Base-by-base conservation (phyloP, 1,140 invertebrate genomes). In the Tigriopus japonicus region DNA sequence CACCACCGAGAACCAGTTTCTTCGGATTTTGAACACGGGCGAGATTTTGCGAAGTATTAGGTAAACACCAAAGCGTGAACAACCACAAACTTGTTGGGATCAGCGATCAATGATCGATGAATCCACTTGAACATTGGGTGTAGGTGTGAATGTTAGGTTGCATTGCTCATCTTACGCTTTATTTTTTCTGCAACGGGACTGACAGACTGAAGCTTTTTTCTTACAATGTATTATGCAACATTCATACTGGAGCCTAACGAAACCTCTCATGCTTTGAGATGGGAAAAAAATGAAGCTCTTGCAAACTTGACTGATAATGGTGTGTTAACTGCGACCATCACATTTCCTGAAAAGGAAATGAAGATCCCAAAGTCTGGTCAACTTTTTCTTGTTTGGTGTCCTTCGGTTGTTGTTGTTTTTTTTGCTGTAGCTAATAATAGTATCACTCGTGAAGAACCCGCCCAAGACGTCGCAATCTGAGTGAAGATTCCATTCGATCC, bases 1-100 rank as follows among this genome's bases (percentile, higher is more conserved):
- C 64, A 96, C 92, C 71, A 94, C 91, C 66, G 90, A 85, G 75
- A 93, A 95, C 77, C 89, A 94, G 76, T 92, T 95, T 77, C 89
- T 95, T 74, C 80, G 91, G 65, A 92, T 95, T 73, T 85, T 89
- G 76, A 84, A 90, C 73, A 87, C 87, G 65, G 91, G 91, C 68
- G 85, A 86, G 71, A 91, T 95, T 68, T 87, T 91, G 64, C 80
- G 89, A 72, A 92, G 87, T 78, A 93, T 94, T 79, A 82, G 90
- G 89, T 91, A 78, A 83, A 35, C 3, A 35, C 28, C 28, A 3
- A 35, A 35, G 28, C 28, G 28, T 35, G 28, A 35, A 3, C 3
- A 35, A 9, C 28, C 28, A 35, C 3, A 35, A 35, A 5, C 3
- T 35, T 35, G 28, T 9, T 35, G 3, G 28, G 28, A 35, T 35